These are phyloP conservation scores for Neoseiulus cucumeris DNA, from an alignment of 1,140 invertebrate species.

Conservation along the genomic window DNA sequence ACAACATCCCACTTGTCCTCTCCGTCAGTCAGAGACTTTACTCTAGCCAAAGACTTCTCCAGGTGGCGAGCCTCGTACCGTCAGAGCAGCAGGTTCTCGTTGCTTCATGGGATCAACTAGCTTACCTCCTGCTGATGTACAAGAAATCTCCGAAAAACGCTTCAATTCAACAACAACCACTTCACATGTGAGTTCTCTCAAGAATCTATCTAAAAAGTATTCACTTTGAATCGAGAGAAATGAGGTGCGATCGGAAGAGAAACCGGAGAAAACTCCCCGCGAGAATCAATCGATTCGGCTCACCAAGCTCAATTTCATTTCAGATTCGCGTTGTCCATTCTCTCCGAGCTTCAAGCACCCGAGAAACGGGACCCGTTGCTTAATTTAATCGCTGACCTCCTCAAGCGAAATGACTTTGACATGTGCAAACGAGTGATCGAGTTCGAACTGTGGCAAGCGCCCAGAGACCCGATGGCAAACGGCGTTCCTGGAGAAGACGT, in stretches of 20 bases:
- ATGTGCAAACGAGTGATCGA: neutral
- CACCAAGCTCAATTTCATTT: neutral
- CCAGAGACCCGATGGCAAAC: neutral
- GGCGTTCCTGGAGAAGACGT: neutral
- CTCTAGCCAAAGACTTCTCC: no score
- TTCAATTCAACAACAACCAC: no score
- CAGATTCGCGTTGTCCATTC: conserved; percentile 7
- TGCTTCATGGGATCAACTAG: neutral
- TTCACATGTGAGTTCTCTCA: no score
- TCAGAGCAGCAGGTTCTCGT: neutral
- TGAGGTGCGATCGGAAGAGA: no score
- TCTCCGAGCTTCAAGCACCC: neutral
- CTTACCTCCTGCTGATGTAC: conserved; percentile 2
- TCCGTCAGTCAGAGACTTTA: no score
- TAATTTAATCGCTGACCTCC: neutral
- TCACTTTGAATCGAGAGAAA: no score
- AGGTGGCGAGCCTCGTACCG: neutral
- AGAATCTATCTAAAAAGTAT: no score
- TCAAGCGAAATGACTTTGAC: neutral
- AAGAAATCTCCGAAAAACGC: neutral
- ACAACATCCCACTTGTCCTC: no score
- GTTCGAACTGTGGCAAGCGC: neutral
- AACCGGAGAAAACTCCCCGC: no score
- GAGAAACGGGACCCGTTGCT: neutral
- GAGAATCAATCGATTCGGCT: no score